Conservation (phyloP, 2,888 invertebrate species). For the Onchidella celtica region DNA sequence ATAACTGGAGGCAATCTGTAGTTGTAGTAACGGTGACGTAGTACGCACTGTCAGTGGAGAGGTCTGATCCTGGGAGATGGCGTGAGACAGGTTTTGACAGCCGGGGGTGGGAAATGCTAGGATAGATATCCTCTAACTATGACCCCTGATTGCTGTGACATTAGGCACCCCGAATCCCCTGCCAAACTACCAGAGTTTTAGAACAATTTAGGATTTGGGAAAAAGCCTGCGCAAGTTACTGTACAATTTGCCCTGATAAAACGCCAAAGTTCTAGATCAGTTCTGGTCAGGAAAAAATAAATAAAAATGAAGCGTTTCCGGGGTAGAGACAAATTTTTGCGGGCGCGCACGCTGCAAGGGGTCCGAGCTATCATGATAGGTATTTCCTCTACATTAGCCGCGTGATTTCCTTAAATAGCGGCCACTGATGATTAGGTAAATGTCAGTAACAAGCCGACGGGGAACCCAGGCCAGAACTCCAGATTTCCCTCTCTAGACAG, state of each 20-base stretch:
- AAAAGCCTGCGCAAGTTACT: conserved; percentile 26
- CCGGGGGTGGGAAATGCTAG: conserved; percentile 11
- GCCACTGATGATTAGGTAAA: conserved; percentile 55
- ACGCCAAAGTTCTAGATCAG: conserved; percentile 18
- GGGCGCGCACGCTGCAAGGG: conserved; percentile 31
- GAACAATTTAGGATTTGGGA: conserved; percentile 32
- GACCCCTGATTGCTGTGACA: conserved; percentile 21
- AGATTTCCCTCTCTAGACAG: conserved; percentile 20
- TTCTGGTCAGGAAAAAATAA: conserved; percentile 29
- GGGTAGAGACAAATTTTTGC: conserved; percentile 25
- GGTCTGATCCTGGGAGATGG: neutral
- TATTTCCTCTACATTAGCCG: conserved; percentile 31
- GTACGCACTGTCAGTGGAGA: neutral
- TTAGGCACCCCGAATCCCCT: conserved; percentile 22
- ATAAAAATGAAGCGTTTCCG: conserved; percentile 44
- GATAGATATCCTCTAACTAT: conserved; percentile 38
- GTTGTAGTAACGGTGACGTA: too few relatives aligned
- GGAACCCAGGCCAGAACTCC: neutral
- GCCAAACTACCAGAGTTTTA: neutral
- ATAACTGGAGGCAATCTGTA: too few relatives aligned
- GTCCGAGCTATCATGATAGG: conserved; percentile 46
- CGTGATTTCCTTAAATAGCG: conserved; percentile 53
- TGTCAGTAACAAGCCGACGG: conserved; percentile 46
- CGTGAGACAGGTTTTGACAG: conserved; percentile 46
- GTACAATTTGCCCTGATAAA: conserved; percentile 34